Evolutionary conservation across 2,113 vertebrate genomes (phyloP).

Genomic region (Hyaena hyaena): DNA sequence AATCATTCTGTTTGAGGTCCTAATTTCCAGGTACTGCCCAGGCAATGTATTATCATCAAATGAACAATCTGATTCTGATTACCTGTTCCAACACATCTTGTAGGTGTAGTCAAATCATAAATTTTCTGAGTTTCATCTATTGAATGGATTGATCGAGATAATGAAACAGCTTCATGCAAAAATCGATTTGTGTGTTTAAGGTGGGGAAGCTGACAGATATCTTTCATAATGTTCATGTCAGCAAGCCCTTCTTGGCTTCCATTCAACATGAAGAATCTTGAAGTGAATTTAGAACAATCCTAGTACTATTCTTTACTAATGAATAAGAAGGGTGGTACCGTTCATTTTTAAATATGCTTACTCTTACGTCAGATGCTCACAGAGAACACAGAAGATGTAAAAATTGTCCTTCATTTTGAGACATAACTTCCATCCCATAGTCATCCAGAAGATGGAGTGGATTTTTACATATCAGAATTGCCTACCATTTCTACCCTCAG

Average conservation of each 20-base stretch:
- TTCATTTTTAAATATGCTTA: not conserved
- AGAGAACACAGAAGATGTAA: not conserved
- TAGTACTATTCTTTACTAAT: not conserved
- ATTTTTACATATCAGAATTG: not conserved
- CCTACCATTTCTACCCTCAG: not conserved
- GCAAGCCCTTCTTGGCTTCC: not conserved
- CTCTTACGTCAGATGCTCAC: not conserved
- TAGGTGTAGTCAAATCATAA: not conserved
- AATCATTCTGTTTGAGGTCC: not conserved
- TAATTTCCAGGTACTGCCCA: not conserved
- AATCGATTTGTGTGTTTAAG: not conserved
- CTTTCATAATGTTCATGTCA: not conserved
- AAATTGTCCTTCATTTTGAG: not conserved
- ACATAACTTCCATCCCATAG: not conserved
- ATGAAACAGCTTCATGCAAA: constrained; percentile 42
- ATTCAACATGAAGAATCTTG: not conserved
- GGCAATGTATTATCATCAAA: not conserved
- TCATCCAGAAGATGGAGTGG: not conserved
- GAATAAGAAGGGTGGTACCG: not conserved
- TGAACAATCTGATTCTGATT: not conserved
- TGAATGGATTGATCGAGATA: constrained; percentile 20
- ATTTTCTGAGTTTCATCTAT: not conserved
- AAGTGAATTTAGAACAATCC: not conserved
- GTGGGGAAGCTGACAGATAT: not conserved
- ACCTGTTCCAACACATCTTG: not conserved